Base-by-base conservation (phyloP, 2,113 vertebrate species). In the Rafetus swinhoei region DNA sequence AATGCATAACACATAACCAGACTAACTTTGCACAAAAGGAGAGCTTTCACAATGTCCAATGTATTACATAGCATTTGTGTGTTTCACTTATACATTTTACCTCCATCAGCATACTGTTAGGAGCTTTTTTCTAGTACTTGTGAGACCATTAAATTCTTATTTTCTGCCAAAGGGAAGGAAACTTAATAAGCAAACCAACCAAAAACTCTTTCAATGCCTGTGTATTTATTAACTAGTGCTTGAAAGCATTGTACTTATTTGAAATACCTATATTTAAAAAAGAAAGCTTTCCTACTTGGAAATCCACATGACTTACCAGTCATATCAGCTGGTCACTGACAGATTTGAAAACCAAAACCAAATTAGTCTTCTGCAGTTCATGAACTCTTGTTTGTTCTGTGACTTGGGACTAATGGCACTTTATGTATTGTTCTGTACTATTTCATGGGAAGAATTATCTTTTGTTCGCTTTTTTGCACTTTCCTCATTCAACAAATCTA, bases 341-440 rank as follows among this genome's bases (percentile, higher is more conserved):
- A 50, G 39, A 50, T 77, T 25, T 77, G 74, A 27, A 77, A 77
- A 77, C 74, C 74, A 25, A 77, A 77, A 27, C 39, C 7, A 50
- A 24, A 45, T 77, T 77, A 50, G 74, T 27, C 39, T 77, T 77
- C 39, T 27, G 74, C 35, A 27, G 39, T 77, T 77, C 21, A 50
- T 14, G 39, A 25, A 6, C 7, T 77, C 2, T 55, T 57, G 65
- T 81, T 81, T 81, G 29, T 9, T 7, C 2, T 50, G 5, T 79
- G 1, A 62, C 84, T 79, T 45, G 32, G 83, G 50, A 5, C 22
- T 15, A 2, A 19, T 1, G 16, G 2, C 79, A 53, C 52, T 90
- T 29, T 1, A 24, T 1, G 25, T 12, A 0, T 0, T 1, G 7
- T 1, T 60, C 50, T 59, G 52, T 50, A 60, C 53, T 7, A 0